Evolutionary conservation across 2,888 invertebrate genomes (phyloP), one percentile per base, ranked within the genome.

Genomic region (Miltochrista miniata): DNA sequence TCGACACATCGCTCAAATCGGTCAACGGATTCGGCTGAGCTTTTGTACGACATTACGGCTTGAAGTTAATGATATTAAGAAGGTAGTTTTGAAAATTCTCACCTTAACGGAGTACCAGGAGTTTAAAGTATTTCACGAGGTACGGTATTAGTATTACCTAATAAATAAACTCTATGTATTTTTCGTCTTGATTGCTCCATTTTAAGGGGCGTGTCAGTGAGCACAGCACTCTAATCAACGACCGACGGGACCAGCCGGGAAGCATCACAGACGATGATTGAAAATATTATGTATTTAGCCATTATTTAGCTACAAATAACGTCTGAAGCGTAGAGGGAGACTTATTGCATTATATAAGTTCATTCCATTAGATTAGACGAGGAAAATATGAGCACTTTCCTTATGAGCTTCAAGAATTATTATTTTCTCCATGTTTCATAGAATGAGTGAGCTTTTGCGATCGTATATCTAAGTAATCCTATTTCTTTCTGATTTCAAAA

Each of bases 181-280:
- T 58, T 33, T 41, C 46, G n/a, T 40, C 35, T 43, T 56, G 58
- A 61, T 51, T 53, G 54, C 59, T 24, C 62, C 12, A 48, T 59
- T 63, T 58, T 59, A 47, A 24, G 30, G 63, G 66, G 65, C 71
- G 73, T 68, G 57, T 46, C 55, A 40, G 51, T 61, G 54, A 65
- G 69, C 70, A 72, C 62, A 51, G 55, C 63, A 62, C 60, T 68
- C 64, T 65, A 58, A 58, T 61, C 63, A 62, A 24, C 18, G 18
- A n/a, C n/a, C n/a, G n/a, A n/a, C n/a, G n/a, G n/a, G 18, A 24
- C 18, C 18, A 24, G 18, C 59, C 60, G 68, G 73, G 74, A 72
- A 72, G 66, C 61, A 45, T 48, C 41, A 34, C 61, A 74, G 71
- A 70, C 72, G 51, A 48, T 61, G 57, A 60, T 53, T 48, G 56